These are phyloP conservation scores for Passerina amoena DNA, from an alignment of 2,113 vertebrate species.

Conservation along the genomic window DNA sequence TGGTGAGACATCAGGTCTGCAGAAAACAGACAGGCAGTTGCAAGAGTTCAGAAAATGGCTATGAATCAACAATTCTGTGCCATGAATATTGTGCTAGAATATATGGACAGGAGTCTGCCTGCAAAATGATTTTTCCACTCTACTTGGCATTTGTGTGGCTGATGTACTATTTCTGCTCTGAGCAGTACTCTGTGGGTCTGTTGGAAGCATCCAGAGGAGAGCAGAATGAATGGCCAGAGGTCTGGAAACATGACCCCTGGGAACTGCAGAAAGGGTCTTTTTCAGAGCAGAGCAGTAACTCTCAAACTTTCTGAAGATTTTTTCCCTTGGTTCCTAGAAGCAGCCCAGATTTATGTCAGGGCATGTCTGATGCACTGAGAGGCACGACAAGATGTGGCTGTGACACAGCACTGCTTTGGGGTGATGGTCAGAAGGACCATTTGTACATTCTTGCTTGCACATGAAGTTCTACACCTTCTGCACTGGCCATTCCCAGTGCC, in stretches of 20 bases:
- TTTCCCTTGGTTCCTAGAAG: background rate
- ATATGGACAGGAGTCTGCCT: background rate
- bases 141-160: background rate
- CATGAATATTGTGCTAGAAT: background rate
- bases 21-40: slow-evolving; percentile 30
- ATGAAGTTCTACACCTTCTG: background rate
- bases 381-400: rapidly evolving
- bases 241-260: background rate
- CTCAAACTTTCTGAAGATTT: background rate
- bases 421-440: background rate
- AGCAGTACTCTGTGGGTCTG: rapidly evolving
- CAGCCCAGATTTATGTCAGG: background rate
- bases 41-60: slow-evolving; percentile 3
- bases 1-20: slow-evolving; percentile 24
- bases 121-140: slow-evolving; percentile 18
- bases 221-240: background rate
- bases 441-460: rapidly evolving
- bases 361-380: background rate
- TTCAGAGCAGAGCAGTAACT: background rate
- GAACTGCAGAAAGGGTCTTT: background rate
- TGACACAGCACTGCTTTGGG: background rate
- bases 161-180: background rate
- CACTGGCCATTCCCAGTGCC: background rate
- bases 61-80: background rate
- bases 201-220: background rate